Conservation (phyloP, 2,113 vertebrate genomes). For the Zeus faber region DNA sequence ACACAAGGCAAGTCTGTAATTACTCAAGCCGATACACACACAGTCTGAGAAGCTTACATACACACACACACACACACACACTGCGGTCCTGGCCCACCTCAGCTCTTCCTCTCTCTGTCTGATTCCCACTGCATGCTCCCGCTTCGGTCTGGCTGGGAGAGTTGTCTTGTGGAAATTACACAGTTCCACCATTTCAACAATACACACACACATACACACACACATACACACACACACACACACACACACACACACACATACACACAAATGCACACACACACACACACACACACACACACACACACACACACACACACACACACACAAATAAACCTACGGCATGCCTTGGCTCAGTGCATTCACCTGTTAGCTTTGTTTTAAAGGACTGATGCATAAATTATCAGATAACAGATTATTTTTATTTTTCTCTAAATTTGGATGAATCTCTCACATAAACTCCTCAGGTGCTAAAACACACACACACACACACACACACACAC, state of each 20-base stretch:
- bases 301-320: not conserved
- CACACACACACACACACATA: constrained; percentile 19
- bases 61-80: constrained; percentile 34
- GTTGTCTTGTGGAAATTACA: constrained; percentile 52
- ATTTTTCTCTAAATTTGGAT: not conserved
- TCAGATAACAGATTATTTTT: not conserved
- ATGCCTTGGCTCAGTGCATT: not conserved
- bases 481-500: not conserved
- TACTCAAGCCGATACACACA: constrained; percentile 60
- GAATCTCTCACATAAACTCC: constrained; percentile 9
- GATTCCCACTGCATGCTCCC: constrained; percentile 25
- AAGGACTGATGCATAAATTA: not conserved
- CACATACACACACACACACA: constrained; percentile 4
- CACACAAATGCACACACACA: not conserved
- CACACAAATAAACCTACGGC: not conserved
- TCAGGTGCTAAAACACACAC: not conserved
- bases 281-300: not conserved
- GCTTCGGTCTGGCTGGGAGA: constrained; percentile 55
- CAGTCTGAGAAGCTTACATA: constrained; percentile 57
- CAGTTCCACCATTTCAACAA: constrained; percentile 7
- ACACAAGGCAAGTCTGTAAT: constrained; percentile 68
- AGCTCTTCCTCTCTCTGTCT: constrained; percentile 7
- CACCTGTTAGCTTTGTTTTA: not conserved
- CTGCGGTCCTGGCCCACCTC: constrained; percentile 20
- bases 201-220: constrained; percentile 12